Base-by-base conservation (phyloP, 2,797 vertebrate species). In the Dermochelys coriacea region DNA sequence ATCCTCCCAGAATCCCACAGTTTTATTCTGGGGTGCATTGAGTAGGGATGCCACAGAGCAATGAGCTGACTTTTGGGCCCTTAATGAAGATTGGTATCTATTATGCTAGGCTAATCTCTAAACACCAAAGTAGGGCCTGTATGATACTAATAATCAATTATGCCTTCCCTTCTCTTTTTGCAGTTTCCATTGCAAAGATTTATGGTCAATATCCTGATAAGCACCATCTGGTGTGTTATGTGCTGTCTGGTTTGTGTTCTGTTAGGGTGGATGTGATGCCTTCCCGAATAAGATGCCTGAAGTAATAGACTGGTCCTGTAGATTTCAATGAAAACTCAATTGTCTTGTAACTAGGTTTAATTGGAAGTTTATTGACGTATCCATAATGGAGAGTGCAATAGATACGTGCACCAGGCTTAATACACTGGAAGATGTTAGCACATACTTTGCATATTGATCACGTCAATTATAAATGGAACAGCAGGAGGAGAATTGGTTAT, bases 281-380 rank as follows among this genome's bases (percentile, higher is more conserved):
- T 95, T 93, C 50, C 47, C 78, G 88, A 52, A 15, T 64, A 7
- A 2, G 49, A 54, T 47, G 85, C 51, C 87, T 91, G 51, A 79
- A 81, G 12, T 79, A 92, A 95, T 16, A 89, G 87, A 45, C 50
- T 12, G 47, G 57, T 68, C 52, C 81, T 93, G 91, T 50, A 93
- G 87, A 92, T 94, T 96, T 91, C n/a, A 31, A 92, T 93, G 93
- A 89, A 96, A 97, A 96, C 88, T 96, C 96, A 95, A 89, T 96
- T 96, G 97, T 93, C 93, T 93, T 95, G 45, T 94, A 95, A 95
- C 52, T 77, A 93, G 93, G 41, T 91, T 92, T 96, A 97, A 94
- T 80, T 77, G 91, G 68, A 93, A 89, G 51, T 78, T 89, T 97
- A 97, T 97, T 85, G 91, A 85, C 92, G 71, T 97, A 95, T 97